Base-by-base conservation (phyloP, 2,113 vertebrate genomes). In the Heterotis niloticus region DNA sequence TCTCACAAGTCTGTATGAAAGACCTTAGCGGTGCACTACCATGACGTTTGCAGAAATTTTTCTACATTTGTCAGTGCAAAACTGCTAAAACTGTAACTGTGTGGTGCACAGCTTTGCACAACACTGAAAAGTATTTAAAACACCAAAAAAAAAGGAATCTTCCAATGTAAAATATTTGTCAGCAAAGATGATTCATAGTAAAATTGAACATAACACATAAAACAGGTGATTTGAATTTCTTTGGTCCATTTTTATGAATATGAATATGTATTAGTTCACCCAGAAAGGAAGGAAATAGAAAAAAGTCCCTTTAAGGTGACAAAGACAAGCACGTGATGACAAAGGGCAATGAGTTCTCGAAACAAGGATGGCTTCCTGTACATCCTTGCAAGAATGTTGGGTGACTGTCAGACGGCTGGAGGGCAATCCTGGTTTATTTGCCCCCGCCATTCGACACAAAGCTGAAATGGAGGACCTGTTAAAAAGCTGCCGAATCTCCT, bases 231-330 rank as follows among this genome's bases (percentile, higher is more conserved):
- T 44, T 2, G 34, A 44, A 44, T 44, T 44, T 44, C 34, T 44
- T 44, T n/a, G n/a, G n/a, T n/a, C 34, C 7, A 4, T 44, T 44
- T 44, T 44, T 4, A 44, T 44, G 7, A 44, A 44, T 4, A 44
- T 4, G 34, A 44, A 44, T 44, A 44, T 44, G 34, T 7, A 44
- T 44, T 44, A 44, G 7, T 44, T n/a, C n/a, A 65, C 23, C 52
- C n/a, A 0, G 52, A 56, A 26, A 65, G 51, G 56, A n/a, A 28
- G 71, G 54, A 74, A 56, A 59, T 51, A 20, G 54, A 26, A 74
- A 57, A 74, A 57, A 74, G 71, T 59, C 71, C 54, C 54, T 26
- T 74, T 59, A 59, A 54, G 54, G 4, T 57, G 52, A 74, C 12
- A 74, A 26, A 26, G 3, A 26, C 23, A 23, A 24, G n/a, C 23